Percentiles rank a stretch among this genome's conserved stretches.
These are phyloP conservation scores for Danio tinwini DNA, from an alignment of 2,797 vertebrate genomes.

Conservation along the genomic window DNA sequence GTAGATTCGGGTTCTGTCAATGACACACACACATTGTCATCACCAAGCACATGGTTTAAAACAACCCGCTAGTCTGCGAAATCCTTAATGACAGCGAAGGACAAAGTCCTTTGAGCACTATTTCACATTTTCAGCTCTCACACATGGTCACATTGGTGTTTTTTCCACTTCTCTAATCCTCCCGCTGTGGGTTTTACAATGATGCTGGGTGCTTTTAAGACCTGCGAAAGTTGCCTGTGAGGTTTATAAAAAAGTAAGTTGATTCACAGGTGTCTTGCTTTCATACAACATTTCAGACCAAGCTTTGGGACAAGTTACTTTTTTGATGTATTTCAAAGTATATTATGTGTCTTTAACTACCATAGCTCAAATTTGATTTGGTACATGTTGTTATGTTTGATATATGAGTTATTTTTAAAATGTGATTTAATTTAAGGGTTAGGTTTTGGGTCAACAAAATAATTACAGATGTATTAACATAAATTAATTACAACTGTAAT, in stretches of 20 bases:
- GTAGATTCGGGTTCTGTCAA: slow-evolving; percentile 43
- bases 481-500: too few species aligned
- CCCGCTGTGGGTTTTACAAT: slow-evolving; percentile 54
- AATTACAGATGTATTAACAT: not conserved
- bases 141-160: slow-evolving; percentile 25
- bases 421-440: not conserved
- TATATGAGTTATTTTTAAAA: not conserved
- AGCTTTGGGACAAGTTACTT: not conserved
- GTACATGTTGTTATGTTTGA: too few species aligned
- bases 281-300: not conserved
- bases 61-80: slow-evolving; percentile 4
- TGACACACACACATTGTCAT: slow-evolving; percentile 33
- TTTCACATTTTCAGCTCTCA: slow-evolving; percentile 50
- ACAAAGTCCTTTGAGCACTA: slow-evolving; percentile 36
- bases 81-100: slow-evolving; percentile 27
- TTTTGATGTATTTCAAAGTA: too few species aligned
- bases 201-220: slow-evolving; percentile 51
- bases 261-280: slow-evolving; percentile 40
- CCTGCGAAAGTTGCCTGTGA: slow-evolving; percentile 46
- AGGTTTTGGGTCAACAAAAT: slow-evolving; percentile 1
- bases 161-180: slow-evolving; percentile 20
- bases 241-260: slow-evolving; percentile 39
- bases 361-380: too few species aligned
- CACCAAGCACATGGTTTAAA: slow-evolving; percentile 28
- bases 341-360: too few species aligned